A percentile compares a stretch with the other conserved stretches of the same genome.
These are phyloP conservation scores for Tinamus guttatus DNA, from an alignment of 2,113 vertebrate genomes.

Conservation along the genomic window DNA sequence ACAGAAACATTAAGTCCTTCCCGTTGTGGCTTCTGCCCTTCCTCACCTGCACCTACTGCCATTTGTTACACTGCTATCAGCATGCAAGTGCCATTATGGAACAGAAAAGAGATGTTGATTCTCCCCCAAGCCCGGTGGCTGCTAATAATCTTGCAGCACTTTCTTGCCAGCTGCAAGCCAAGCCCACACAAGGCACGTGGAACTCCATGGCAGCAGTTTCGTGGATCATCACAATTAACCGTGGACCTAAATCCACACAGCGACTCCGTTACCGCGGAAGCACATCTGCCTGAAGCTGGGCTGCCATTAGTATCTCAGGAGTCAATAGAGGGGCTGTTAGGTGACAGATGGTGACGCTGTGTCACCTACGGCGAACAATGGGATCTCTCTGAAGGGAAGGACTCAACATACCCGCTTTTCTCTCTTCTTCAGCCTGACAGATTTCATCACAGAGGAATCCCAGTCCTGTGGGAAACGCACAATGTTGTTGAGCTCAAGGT, in stretches of 20 bases:
- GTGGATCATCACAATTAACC: not conserved
- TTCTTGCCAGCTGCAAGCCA: not conserved
- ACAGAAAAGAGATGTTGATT: not conserved
- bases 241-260: not conserved
- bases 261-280: not conserved
- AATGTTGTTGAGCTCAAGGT: not conserved
- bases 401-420: conserved; percentile 88
- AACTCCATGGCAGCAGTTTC: not conserved
- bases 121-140: not conserved
- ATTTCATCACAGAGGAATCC: conserved; percentile 91
- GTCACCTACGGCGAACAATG: not conserved
- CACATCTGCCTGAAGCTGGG: not conserved
- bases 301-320: not conserved
- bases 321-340: not conserved
- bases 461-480: conserved; percentile 86
- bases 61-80: too few relatives aligned
- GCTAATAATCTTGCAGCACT: not conserved
- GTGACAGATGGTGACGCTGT: conserved; percentile 32
- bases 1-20: not conserved
- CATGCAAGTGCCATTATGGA: too few relatives aligned
- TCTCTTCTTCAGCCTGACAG: conserved; percentile 90
- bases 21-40: not conserved
- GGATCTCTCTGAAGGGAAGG: not conserved
- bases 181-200: not conserved
- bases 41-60: not conserved